Conservation (phyloP, 2,888 invertebrate species). For the Chrysolina haemoptera region DNA sequence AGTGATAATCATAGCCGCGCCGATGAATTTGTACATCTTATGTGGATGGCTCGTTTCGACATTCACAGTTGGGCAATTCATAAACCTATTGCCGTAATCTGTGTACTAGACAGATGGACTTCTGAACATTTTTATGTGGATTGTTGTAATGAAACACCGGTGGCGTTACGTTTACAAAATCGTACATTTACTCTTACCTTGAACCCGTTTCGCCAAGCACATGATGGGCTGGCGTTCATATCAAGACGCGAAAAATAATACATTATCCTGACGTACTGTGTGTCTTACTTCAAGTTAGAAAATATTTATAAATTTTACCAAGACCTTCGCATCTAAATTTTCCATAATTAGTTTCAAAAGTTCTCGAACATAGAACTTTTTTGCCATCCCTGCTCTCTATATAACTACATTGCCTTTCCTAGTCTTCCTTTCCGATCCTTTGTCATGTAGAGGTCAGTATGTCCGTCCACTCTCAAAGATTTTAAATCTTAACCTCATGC, state of each 20-base stretch:
- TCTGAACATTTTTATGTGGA: background rate
- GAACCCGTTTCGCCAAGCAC: background rate
- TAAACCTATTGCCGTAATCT: background rate
- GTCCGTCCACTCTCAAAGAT: too few species aligned
- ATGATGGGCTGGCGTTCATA: background rate
- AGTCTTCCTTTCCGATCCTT: too few species aligned
- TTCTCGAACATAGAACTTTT: too few species aligned
- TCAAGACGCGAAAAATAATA: background rate
- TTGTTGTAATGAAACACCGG: background rate
- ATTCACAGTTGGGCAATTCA: slow-evolving; percentile 16
- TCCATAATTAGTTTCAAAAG: too few species aligned
- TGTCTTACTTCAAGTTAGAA: too few species aligned
- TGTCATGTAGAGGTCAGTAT: too few species aligned
- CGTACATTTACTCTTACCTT: slow-evolving; percentile 10
- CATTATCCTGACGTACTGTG: background rate
- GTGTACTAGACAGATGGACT: slow-evolving; percentile 6
- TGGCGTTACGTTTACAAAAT: slow-evolving; percentile 8
- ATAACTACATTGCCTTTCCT: too few species aligned
- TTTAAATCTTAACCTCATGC: too few species aligned
- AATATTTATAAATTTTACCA: too few species aligned
- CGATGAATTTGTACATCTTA: slow-evolving; percentile 20
- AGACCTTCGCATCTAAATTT: too few species aligned
- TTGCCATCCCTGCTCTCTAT: too few species aligned
- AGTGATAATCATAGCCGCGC: slow-evolving; percentile 9
- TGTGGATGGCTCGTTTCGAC: slow-evolving; percentile 2